phyloP scores from a whole-genome alignment of 2,113 vertebrate species.

The Crotalus helleri region DNA sequence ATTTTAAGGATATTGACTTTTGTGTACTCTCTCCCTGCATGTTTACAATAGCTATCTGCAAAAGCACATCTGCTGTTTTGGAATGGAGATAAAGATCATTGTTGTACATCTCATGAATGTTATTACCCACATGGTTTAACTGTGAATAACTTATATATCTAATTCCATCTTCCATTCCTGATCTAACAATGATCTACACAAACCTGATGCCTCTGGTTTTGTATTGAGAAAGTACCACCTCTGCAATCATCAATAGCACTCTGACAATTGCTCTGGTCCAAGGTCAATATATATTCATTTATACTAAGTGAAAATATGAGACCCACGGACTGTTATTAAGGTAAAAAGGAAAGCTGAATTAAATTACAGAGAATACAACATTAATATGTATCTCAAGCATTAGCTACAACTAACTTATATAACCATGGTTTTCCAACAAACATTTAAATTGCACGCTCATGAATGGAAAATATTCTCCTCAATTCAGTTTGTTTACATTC shows the following conservation, averaged over 20 bases:
- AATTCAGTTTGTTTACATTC: conserved; percentile 33
- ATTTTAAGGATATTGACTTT: neutral
- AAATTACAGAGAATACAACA: conserved; percentile 41
- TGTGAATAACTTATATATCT: neutral
- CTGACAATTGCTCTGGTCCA: neutral
- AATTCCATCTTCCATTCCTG: neutral
- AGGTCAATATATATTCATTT: neutral
- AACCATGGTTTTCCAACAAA: conserved; percentile 21
- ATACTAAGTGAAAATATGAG: conserved; percentile 14
- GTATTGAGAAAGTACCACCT: neutral
- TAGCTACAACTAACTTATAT: conserved; percentile 31
- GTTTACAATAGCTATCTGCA: neutral
- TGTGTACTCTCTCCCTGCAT: neutral
- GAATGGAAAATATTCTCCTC: conserved; percentile 38
- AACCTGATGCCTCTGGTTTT: neutral
- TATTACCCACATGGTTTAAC: neutral
- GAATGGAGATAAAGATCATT: neutral
- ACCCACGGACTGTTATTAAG: neutral
- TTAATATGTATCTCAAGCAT: conserved; percentile 26
- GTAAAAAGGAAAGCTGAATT: conserved; percentile 14
- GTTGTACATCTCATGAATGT: neutral
- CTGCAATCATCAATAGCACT: neutral
- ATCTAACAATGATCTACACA: neutral
- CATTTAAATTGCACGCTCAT: conserved; percentile 35
- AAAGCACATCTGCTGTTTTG: neutral